Base-by-base conservation (phyloP, 64 coral and sea anemone genomes). In the Cladopsammia gracilis region DNA sequence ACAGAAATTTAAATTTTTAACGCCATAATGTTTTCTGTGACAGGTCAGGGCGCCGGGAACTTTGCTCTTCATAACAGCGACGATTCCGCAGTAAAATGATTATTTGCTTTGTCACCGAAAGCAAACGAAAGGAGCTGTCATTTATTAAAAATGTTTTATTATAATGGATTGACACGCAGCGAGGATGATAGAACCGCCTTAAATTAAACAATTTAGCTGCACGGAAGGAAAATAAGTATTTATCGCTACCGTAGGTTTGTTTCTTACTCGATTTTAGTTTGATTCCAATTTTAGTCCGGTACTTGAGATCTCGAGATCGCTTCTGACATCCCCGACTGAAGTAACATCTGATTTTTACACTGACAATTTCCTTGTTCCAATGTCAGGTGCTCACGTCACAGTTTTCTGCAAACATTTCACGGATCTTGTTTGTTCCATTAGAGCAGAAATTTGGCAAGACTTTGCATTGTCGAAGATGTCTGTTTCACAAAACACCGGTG, bases 401-500 rank as follows among this genome's bases (percentile, higher is more conserved):
- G 6, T 7, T 48, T 48, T 84, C 80, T 51, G 60, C 62, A 84
- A 67, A 84, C 62, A 84, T 48, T 84, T 84, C 80, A 84, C 80
- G 45, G 48, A 51, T 48, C 80, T 66, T 84, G 60, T 84, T 84
- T 84, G 80, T 50, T 84, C 80, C 80, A 84, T 84, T 84, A 84
- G 42, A 68, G 45, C 60, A n/a, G 61, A 84, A 84, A 67, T 9
- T 84, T 64, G 20, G 60, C 80, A 49, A 67, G 43, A 66, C 20
- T 64, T 84, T 50, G 11, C 43, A 84, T 84, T 67, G 61, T 67
- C 67, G 43, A 22, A 66, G 48, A 14, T 68, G 80, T 67, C 80
- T 10, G 3, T 46, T 48, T 11, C 3, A 84, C 62, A 84, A 84
- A 84, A 46, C 46, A 10, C 80, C 80, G 80, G 80, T 84, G 60